These are phyloP conservation scores for Columba livia DNA, from an alignment of 2,113 vertebrate genomes.

Conservation along the genomic window DNA sequence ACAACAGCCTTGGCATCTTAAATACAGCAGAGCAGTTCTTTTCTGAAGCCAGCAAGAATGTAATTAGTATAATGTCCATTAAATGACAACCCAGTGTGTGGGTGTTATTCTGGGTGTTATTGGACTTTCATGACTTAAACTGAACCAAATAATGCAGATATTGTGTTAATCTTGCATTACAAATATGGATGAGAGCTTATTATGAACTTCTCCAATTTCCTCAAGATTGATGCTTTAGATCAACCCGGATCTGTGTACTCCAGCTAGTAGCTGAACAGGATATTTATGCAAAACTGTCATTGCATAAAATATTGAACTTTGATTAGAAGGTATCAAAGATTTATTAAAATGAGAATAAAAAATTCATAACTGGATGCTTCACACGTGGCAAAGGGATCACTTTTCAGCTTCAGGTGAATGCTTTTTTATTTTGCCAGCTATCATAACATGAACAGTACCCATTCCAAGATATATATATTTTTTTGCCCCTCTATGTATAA, in stretches of 20 bases:
- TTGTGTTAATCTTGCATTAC: background rate
- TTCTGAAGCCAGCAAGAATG: background rate
- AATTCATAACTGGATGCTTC: background rate
- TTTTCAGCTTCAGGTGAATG: background rate
- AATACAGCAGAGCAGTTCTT: background rate
- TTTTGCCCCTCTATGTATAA: background rate
- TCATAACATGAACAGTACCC: accelerated
- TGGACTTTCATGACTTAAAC: background rate
- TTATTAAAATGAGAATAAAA: background rate
- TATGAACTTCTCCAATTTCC: background rate
- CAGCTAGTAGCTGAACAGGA: background rate
- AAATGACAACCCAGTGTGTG: background rate
- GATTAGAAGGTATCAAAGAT: background rate
- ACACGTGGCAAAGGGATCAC: background rate
- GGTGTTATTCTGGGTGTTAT: background rate
- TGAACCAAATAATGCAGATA: slow-evolving; percentile 1
- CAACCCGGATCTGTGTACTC: background rate
- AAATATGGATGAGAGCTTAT: slow-evolving; percentile 12
- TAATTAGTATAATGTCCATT: slow-evolving; percentile 17
- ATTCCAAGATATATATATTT: background rate
- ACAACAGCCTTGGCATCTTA: background rate
- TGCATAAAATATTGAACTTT: background rate
- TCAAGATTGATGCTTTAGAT: background rate
- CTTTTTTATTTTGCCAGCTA: background rate
- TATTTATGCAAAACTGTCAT: background rate